Evolutionary conservation across 1,140 invertebrate species (phyloP).

Genomic region (Maconellicoccus hirsutus): DNA sequence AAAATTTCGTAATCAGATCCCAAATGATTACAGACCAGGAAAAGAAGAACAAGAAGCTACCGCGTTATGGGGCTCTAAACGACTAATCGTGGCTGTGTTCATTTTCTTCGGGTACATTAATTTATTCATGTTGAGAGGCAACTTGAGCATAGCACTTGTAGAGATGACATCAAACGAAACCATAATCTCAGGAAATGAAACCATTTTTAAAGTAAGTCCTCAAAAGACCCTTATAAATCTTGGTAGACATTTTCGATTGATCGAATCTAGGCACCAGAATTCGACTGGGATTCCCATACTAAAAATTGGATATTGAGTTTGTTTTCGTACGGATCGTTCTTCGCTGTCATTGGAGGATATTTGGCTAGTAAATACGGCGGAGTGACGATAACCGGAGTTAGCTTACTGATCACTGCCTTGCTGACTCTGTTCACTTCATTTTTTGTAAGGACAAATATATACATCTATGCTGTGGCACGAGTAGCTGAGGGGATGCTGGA

Average conservation of each 20-base stretch:
- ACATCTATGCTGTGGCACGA: too few relatives aligned
- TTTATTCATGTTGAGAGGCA: background rate
- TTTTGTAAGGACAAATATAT: too few relatives aligned
- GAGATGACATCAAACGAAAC: background rate
- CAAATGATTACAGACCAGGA: too few relatives aligned
- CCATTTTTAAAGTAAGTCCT: background rate
- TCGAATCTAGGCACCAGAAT: conserved; percentile 28
- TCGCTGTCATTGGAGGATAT: conserved; percentile 64
- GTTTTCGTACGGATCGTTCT: conserved; percentile 73
- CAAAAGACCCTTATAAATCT: background rate
- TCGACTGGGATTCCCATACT: conserved; percentile 55
- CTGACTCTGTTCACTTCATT: conserved; percentile 72
- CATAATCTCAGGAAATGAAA: background rate
- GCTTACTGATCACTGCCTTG: conserved; percentile 65
- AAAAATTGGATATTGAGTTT: conserved; percentile 73
- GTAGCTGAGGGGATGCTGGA: too few relatives aligned
- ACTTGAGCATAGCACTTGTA: background rate
- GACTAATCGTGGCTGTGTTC: background rate
- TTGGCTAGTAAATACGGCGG: conserved; percentile 57
- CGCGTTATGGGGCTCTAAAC: background rate
- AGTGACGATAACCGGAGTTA: conserved; percentile 59
- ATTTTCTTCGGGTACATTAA: background rate
- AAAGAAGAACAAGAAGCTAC: background rate
- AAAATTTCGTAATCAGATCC: too few relatives aligned
- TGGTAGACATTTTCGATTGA: background rate